These are phyloP conservation scores for Thalassaphorura encarpata DNA, from an alignment of 1,140 invertebrate genomes.

Conservation along the genomic window DNA sequence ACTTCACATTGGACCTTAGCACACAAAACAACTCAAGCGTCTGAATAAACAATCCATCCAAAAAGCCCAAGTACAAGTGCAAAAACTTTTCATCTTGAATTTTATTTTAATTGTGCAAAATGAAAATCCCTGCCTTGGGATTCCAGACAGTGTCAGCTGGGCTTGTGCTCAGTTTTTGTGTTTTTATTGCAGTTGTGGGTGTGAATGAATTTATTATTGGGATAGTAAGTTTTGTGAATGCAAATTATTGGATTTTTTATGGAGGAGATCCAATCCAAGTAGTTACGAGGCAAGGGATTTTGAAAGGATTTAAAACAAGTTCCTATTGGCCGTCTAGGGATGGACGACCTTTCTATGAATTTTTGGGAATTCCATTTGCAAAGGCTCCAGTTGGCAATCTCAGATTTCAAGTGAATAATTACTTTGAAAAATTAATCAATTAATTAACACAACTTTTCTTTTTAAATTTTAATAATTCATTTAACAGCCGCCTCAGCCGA, in stretches of 20 bases:
- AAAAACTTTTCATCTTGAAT: no score
- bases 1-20: no score
- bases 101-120: no score
- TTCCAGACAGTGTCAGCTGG: no score
- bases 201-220: not conserved
- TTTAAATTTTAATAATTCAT: not conserved
- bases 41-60: no score
- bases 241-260: not conserved
- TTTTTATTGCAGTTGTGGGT: not conserved
- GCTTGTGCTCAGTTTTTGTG: no score
- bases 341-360: conserved; percentile 1
- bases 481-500: not conserved
- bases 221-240: not conserved
- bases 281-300: not conserved
- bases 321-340: not conserved
- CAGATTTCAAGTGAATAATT: conserved; percentile 25
- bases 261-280: not conserved
- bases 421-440: not conserved
- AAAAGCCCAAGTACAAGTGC: no score
- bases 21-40: no score
- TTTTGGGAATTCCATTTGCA: conserved; percentile 15
- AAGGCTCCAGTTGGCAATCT: conserved; percentile 22
- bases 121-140: no score
- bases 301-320: not conserved
- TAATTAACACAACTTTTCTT: not conserved